Conservation (phyloP, 1,140 invertebrate species). For the Ladona fulva region DNA sequence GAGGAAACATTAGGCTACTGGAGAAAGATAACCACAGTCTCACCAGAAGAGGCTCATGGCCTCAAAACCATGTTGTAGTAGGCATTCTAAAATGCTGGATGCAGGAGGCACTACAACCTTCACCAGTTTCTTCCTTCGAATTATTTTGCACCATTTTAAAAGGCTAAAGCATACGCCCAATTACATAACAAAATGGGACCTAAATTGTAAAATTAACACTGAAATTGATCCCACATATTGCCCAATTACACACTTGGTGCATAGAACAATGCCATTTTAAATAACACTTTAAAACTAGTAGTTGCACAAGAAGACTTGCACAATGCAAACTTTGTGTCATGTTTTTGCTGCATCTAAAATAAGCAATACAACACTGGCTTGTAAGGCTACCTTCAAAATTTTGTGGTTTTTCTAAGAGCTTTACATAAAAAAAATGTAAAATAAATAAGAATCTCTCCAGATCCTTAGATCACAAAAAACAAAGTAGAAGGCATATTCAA, state of each 20-base stretch:
- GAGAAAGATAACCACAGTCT: background rate
- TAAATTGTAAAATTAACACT: background rate
- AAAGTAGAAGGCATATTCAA: background rate
- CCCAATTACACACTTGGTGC: background rate
- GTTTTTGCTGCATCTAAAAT: background rate
- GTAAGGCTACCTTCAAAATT: background rate
- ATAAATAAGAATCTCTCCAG: background rate
- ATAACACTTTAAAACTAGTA: background rate
- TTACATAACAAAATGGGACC: background rate
- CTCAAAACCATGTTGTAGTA: background rate
- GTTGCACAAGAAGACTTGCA: background rate
- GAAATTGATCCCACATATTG: background rate
- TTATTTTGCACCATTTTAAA: background rate
- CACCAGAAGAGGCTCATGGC: background rate
- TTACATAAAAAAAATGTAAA: background rate
- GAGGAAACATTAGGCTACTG: background rate
- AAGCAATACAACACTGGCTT: background rate
- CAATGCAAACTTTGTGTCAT: background rate
- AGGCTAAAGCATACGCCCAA: background rate
- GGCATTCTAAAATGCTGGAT: background rate
- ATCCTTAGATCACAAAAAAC: background rate
- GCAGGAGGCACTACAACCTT: background rate
- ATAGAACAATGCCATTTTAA: background rate
- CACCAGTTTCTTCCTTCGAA: background rate
- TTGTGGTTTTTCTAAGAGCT: background rate